A percentile compares a stretch with the other conserved stretches of the same genome.
Evolutionary conservation across 1,140 invertebrate genomes (phyloP).

Genomic region (Aporrectodea caliginosa): DNA sequence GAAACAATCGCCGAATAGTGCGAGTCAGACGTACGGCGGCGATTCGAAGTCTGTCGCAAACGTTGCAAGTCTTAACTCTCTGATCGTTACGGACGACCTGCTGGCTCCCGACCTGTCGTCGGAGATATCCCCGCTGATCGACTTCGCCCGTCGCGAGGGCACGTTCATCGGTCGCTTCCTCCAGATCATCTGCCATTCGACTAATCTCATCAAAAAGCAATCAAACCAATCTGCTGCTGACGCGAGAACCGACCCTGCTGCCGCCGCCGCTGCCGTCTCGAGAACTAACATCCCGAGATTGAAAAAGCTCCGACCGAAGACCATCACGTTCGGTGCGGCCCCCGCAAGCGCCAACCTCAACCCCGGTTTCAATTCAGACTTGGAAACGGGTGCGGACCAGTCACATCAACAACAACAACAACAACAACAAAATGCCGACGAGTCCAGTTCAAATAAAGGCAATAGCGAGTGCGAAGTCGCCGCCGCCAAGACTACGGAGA

Average conservation of each 20-base stretch:
- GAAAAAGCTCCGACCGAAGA: not conserved
- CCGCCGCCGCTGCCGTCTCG: not conserved
- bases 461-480: not conserved
- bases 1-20: slow-evolving; percentile 41
- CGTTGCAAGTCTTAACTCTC: slow-evolving; percentile 37
- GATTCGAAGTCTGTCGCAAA: not conserved
- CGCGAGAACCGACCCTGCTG: not conserved
- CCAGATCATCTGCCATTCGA: slow-evolving; percentile 52
- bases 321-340: not conserved
- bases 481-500: not conserved
- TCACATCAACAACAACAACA: no score
- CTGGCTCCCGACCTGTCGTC: slow-evolving; percentile 32
- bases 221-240: not conserved
- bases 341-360: not conserved
- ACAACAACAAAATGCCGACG: no score
- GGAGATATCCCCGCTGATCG: slow-evolving; percentile 42
- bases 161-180: slow-evolving; percentile 53
- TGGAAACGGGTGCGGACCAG: not conserved
- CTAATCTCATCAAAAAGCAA: slow-evolving; percentile 37
- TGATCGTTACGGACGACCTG: slow-evolving; percentile 42
- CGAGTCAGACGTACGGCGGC: not conserved
- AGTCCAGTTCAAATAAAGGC: not conserved
- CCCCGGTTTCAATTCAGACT: not conserved
- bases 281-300: not conserved
- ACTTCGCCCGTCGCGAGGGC: slow-evolving; percentile 47